Evolutionary conservation across 2,888 invertebrate species (phyloP).

Genomic region (Brachyptera risi): DNA sequence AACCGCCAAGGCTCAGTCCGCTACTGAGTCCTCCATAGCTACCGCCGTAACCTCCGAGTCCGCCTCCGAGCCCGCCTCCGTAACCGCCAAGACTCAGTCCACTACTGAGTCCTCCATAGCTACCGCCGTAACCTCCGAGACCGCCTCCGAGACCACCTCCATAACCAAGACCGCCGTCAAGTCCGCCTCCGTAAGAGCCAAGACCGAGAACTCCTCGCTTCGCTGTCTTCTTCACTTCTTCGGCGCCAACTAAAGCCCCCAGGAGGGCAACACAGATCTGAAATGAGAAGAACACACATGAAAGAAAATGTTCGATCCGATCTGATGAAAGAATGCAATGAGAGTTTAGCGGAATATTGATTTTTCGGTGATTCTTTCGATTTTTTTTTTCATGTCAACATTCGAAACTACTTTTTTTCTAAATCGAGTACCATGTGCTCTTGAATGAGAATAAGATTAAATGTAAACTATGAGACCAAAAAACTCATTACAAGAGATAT

Average conservation of each 20-base stretch:
- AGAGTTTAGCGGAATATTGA: too few species aligned
- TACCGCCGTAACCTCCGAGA: constrained; percentile 16
- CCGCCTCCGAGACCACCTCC: constrained; percentile 11
- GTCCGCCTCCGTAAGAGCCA: constrained; percentile 30
- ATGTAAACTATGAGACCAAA: too few species aligned
- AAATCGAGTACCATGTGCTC: too few species aligned
- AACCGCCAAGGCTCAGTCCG: not conserved
- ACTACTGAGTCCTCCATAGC: constrained; percentile 22
- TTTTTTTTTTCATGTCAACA: too few species aligned
- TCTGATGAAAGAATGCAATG: too few species aligned
- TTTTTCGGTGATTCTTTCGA: too few species aligned
- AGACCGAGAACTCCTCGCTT: constrained; percentile 15
- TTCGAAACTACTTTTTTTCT: too few species aligned
- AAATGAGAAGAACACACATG: not conserved
- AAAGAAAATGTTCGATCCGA: too few species aligned
- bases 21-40: constrained; percentile 2
- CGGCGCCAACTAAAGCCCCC: constrained; percentile 37
- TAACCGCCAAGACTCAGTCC: constrained; percentile 39
- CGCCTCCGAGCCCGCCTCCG: constrained; percentile 44
- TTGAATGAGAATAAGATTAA: too few species aligned
- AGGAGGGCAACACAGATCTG: constrained; percentile 28
- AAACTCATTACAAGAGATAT: too few species aligned
- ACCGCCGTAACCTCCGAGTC: constrained; percentile 42
- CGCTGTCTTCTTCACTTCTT: constrained; percentile 15
- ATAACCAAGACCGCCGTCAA: not conserved